Evolutionary conservation across 2,888 invertebrate genomes (phyloP).

Genomic region (Myopa testacea): DNA sequence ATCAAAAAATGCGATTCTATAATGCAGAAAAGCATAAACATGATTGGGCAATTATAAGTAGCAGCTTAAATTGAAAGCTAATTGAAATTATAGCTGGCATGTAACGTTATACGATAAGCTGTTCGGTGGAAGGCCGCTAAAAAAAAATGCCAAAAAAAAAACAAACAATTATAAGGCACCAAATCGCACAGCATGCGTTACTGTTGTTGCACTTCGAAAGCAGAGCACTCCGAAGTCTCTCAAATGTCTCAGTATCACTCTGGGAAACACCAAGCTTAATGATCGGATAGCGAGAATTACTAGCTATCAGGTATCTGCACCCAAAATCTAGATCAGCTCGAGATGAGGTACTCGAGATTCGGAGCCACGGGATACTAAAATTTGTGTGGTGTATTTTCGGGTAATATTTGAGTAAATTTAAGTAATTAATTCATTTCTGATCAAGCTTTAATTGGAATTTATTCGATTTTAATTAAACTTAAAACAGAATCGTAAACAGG

Average conservation of each 20-base stretch:
- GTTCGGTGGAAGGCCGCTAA: conserved; percentile 7
- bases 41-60: conserved; percentile 3
- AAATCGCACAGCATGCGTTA: background rate
- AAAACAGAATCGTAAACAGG: too few species aligned
- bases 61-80: conserved; percentile 8
- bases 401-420: too few species aligned
- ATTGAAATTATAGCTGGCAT: background rate
- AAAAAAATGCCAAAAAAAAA: background rate
- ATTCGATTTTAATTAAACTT: too few species aligned
- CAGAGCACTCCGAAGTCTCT: background rate
- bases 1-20: background rate
- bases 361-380: too few species aligned
- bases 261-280: background rate
- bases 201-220: background rate
- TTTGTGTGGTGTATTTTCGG: too few species aligned
- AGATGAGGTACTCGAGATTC: too few species aligned
- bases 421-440: too few species aligned
- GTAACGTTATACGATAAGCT: background rate
- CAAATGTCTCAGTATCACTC: background rate
- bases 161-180: background rate
- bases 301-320: too few species aligned
- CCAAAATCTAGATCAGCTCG: too few species aligned
- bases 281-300: background rate
- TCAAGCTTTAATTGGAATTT: too few species aligned
- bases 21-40: background rate